Evolutionary conservation across 2,113 vertebrate species (phyloP).

Genomic region (Saguinus midas): DNA sequence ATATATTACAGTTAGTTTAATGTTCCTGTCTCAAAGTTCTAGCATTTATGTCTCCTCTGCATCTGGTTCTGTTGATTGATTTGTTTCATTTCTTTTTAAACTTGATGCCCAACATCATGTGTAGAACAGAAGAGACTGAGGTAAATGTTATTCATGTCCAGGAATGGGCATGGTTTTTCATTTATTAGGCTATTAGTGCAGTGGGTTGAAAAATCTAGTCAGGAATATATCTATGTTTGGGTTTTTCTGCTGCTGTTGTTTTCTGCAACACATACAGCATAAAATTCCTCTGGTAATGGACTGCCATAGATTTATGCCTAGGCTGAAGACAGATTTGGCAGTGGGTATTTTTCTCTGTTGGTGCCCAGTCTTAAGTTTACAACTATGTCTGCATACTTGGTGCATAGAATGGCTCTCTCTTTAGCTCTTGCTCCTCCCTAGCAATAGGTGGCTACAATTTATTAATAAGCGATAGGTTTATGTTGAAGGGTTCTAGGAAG

Average conservation of each 20-base stretch:
- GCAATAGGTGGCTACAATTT: neutral
- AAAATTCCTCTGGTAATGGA: neutral
- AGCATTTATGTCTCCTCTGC: neutral
- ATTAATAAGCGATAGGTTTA: neutral
- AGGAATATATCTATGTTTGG: neutral
- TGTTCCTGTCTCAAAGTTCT: neutral
- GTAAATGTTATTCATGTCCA: neutral
- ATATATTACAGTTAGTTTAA: neutral
- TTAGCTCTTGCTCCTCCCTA: neutral
- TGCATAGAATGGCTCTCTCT: neutral
- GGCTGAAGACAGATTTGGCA: neutral
- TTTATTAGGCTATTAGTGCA: neutral
- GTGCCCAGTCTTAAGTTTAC: neutral
- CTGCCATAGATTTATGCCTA: neutral
- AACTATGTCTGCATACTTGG: neutral
- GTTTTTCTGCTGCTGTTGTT: neutral
- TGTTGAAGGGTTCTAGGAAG: neutral
- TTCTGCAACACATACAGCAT: neutral
- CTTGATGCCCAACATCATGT: neutral
- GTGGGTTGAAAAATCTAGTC: neutral
- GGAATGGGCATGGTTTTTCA: neutral
- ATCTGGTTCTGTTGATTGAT: neutral
- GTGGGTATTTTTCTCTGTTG: neutral
- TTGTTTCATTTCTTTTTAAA: neutral
- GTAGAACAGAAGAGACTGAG: neutral